Evolutionary conservation across 2,113 vertebrate genomes (phyloP).

Genomic region (Hemibagrus wyckioides): DNA sequence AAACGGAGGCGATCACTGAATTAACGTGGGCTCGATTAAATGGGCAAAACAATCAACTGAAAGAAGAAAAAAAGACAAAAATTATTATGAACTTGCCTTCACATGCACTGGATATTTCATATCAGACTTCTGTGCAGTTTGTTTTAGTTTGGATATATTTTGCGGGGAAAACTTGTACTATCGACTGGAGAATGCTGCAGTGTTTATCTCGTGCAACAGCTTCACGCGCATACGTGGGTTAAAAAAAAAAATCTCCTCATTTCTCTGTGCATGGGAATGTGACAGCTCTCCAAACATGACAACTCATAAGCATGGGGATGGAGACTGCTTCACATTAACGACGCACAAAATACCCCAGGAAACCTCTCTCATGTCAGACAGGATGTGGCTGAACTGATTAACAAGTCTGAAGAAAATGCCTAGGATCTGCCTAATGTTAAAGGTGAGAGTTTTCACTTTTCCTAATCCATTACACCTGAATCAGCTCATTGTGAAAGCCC

Average conservation of each 20-base stretch:
- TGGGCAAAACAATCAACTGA: neutral
- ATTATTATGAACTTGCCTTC: neutral
- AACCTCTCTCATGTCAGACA: neutral
- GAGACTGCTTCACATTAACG: neutral
- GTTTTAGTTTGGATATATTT: neutral
- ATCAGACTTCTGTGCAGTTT: neutral
- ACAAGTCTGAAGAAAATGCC: neutral
- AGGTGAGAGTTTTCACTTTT: constrained; percentile 12
- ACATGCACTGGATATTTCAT: neutral
- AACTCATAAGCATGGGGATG: neutral
- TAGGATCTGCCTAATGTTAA: constrained; percentile 6
- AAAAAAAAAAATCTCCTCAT: neutral
- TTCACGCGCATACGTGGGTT: neutral
- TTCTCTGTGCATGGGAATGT: neutral
- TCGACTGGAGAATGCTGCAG: neutral
- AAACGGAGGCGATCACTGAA: neutral
- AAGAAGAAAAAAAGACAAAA: neutral
- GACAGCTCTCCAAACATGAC: neutral
- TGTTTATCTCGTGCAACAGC: neutral
- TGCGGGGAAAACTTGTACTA: neutral
- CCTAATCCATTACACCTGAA: neutral
- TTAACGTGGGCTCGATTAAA: neutral
- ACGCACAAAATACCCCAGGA: neutral
- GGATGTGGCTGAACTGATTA: constrained; percentile 1
- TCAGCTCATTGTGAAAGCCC: neutral